Evolutionary conservation across 2,888 invertebrate species (phyloP), one percentile per base, ranked within the genome.

Genomic region (Alcis repandata): DNA sequence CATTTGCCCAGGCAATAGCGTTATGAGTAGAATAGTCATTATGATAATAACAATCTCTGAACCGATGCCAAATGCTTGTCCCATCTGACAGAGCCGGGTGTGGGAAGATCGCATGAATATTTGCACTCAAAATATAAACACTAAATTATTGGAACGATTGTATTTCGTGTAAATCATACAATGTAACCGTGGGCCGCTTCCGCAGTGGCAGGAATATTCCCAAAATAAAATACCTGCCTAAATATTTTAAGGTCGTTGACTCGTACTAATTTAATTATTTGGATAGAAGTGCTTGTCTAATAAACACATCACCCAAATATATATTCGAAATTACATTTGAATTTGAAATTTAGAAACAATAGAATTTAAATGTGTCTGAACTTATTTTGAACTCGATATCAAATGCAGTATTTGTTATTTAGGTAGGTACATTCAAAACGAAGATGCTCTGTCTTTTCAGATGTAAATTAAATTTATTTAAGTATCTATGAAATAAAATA

Each of bases 1-100:
- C 83, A 80, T 87, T 85, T 82, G 79, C 82, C 82, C 84, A 86
- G 80, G 87, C 86, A 80, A 84, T 87, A 79, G 80, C 82, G 81
- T 88, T 92, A 91, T 92, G 91, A 92, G 90, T 87, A 76, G 85
- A 83, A 77, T 78, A 87, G 77, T 86, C 85, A 86, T 91, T 89
- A 87, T 82, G 78, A 85, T 89, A 87, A 91, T 90, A 91, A 90
- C 88, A 90, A 88, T 89, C 78, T 86, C 82, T 87, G 89, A 86
- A 82, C 72, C 79, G 74, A 68, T 91, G 92, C 92, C 92, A 93
- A 92, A 83, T 79, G 79, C 76, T 78, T 83, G 86, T 88, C 87
- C 76, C 77, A 79, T 79, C 72, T 78, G 79, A 80, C 74, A 72
- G 75, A 74, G 75, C 68, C 73, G 73, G 73, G 82, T 84, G 86